Conservation (phyloP, 2,888 invertebrate genomes). For the Nebria salina region DNA sequence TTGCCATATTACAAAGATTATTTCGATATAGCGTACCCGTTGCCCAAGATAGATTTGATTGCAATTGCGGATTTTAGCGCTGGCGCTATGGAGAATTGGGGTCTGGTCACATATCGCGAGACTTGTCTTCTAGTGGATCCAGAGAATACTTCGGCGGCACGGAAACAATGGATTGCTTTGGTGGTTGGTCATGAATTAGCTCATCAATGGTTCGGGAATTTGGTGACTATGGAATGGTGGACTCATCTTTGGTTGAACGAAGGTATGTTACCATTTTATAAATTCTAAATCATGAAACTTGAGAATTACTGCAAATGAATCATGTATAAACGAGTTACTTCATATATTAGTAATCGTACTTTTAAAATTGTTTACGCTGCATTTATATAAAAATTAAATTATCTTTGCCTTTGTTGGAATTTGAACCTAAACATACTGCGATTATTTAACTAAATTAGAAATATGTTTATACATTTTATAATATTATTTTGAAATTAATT, state of each 20-base stretch:
- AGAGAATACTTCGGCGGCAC: constrained; percentile 84
- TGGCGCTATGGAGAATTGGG: constrained; percentile 99
- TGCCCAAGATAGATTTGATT: constrained; percentile 96
- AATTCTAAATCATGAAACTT: constrained; percentile 43
- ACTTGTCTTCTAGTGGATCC: constrained; percentile 91
- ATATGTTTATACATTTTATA: neutral
- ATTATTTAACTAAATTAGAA: neutral
- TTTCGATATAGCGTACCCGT: constrained; percentile 92
- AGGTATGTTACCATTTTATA: constrained; percentile 69
- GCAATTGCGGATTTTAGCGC: constrained; percentile 95
- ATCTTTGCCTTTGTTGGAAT: neutral
- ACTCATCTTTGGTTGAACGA: constrained; percentile 97
- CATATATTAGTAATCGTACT: too few relatives aligned
- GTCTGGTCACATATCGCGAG: constrained; percentile 91
- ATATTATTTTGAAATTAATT: neutral
- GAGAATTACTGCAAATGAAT: too few relatives aligned
- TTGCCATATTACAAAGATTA: constrained; percentile 95
- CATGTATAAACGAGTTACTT: too few relatives aligned
- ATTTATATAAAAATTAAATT: neutral
- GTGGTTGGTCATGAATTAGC: constrained; percentile 94
- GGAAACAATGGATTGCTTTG: constrained; percentile 86
- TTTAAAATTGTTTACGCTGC: too few relatives aligned
- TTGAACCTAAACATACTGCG: neutral
- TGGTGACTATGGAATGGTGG: constrained; percentile 99
- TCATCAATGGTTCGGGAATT: constrained; percentile 98